These are phyloP conservation scores for Eidolon helvum DNA, from an alignment of 2,113 vertebrate species.

Conservation along the genomic window DNA sequence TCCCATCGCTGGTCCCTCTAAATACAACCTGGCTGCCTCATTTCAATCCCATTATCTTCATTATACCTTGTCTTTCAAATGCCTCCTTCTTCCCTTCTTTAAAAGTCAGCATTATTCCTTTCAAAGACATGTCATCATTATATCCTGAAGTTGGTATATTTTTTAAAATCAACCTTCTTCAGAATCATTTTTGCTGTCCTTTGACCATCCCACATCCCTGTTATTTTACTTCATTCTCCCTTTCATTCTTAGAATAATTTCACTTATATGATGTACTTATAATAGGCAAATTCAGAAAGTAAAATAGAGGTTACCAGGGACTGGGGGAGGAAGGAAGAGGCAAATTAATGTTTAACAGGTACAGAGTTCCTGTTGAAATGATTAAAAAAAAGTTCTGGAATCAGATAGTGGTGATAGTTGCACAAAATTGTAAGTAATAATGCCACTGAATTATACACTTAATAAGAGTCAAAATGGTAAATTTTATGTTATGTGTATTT, in stretches of 20 bases:
- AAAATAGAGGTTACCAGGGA: background rate
- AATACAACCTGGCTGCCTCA: background rate
- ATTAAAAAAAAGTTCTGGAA: background rate
- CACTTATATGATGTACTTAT: background rate
- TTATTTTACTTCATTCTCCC: constrained; percentile 6
- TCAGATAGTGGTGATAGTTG: background rate
- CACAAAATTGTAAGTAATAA: constrained; percentile 10
- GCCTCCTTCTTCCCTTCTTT: background rate
- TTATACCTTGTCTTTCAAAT: constrained; percentile 22
- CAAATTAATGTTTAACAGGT: background rate
- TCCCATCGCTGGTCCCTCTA: background rate
- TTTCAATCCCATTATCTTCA: background rate
- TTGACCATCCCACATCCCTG: background rate
- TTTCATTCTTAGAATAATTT: constrained; percentile 31
- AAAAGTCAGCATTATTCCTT: background rate
- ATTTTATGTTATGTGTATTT: background rate
- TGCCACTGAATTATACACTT: background rate
- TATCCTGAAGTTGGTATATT: background rate
- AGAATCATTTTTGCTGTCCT: background rate
- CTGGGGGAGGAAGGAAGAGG: background rate
- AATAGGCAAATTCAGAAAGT: constrained; percentile 25
- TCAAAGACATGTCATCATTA: background rate
- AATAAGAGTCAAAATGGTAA: background rate
- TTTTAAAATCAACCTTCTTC: background rate
- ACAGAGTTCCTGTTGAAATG: background rate